Percentiles rank a stretch among this genome's conserved stretches.
These are phyloP conservation scores for Diprion similis DNA, from an alignment of 1,140 invertebrate species.

Conservation along the genomic window DNA sequence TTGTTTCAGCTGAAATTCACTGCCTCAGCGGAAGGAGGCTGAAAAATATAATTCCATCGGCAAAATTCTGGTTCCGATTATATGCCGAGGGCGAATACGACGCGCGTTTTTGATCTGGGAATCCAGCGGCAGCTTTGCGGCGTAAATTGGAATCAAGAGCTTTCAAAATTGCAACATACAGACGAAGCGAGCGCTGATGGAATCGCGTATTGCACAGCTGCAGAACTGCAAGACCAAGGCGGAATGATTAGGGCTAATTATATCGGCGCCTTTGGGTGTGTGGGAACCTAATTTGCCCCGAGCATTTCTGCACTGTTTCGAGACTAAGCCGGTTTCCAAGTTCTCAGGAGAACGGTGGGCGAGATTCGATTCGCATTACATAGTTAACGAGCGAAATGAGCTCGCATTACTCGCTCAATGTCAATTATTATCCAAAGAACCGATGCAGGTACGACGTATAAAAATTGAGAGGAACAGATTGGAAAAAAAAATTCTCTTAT, in stretches of 20 bases:
- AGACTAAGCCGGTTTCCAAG: background rate
- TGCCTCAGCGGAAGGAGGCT: too few relatives aligned
- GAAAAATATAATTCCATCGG: too few relatives aligned
- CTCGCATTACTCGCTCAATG: background rate
- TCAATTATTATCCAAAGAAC: background rate
- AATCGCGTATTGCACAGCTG: background rate
- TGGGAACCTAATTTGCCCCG: background rate
- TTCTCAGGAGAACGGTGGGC: background rate
- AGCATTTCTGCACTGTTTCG: conserved; percentile 1
- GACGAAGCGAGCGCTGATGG: background rate
- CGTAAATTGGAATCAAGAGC: too few relatives aligned
- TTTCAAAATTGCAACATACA: too few relatives aligned
- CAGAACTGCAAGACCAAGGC: background rate
- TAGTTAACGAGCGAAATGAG: background rate
- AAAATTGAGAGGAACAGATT: too few relatives aligned
- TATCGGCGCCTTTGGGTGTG: background rate
- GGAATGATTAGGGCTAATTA: background rate
- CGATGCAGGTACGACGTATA: too few relatives aligned
- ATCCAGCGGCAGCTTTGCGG: too few relatives aligned
- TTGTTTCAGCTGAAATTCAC: too few relatives aligned
- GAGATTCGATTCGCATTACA: background rate
- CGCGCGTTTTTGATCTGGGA: too few relatives aligned
- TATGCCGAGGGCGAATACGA: too few relatives aligned
- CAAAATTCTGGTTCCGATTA: too few relatives aligned
- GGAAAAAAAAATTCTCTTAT: too few relatives aligned